A percentile compares a stretch with the other conserved stretches of the same genome.
These are phyloP conservation scores for Drosophila lacicola DNA, from an alignment of 2,888 invertebrate genomes.

Conservation along the genomic window DNA sequence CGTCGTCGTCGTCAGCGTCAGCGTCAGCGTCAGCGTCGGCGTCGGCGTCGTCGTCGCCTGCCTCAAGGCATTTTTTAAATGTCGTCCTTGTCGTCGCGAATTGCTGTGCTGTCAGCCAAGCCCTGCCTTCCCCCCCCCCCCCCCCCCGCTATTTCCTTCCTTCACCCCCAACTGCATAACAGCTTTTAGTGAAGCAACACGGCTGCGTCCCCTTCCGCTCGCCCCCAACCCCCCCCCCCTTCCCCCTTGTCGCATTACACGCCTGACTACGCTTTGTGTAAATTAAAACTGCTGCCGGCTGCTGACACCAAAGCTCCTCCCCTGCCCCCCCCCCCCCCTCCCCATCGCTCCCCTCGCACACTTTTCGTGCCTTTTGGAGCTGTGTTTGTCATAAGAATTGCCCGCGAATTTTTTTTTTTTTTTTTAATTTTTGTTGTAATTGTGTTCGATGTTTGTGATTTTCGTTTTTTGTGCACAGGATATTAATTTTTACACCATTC, in stretches of 20 bases:
- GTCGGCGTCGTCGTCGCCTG: conserved; percentile 27
- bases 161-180: background rate
- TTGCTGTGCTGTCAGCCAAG: conserved; percentile 20
- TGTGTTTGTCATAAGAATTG: conserved; percentile 48
- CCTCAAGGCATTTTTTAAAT: conserved; percentile 79
- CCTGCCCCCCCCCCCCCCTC: background rate
- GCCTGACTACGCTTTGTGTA: conserved; percentile 80
- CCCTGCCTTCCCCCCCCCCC: background rate
- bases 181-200: conserved; percentile 3
- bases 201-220: background rate
- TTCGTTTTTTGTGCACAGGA: conserved; percentile 70
- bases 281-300: conserved; percentile 78
- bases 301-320: conserved; percentile 27
- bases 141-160: background rate
- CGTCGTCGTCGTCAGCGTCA: conserved; percentile 34
- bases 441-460: conserved; percentile 16
- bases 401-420: conserved; percentile 32
- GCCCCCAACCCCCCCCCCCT: background rate
- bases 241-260: conserved; percentile 64
- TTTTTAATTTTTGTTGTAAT: conserved; percentile 12
- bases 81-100: conserved; percentile 56
- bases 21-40: background rate
- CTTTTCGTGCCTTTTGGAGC: background rate
- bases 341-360: background rate
- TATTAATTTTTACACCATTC: conserved; percentile 84